Evolutionary conservation across 1,140 invertebrate genomes (phyloP), one percentile per base, ranked within the genome.

Genomic region (Phenacoccus solenopsis): DNA sequence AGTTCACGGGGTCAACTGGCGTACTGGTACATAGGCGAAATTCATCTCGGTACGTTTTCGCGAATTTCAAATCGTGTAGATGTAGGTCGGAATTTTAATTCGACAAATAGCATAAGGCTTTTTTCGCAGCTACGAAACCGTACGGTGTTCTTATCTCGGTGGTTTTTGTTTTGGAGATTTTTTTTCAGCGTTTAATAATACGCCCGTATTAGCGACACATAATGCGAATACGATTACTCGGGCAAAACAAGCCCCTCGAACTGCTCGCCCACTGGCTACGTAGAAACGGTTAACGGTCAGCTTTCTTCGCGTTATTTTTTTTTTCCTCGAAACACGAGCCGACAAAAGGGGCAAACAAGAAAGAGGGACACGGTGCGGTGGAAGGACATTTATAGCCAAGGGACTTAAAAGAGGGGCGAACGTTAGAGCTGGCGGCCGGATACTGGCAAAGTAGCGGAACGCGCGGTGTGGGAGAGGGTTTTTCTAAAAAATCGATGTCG

Each of bases 401-500:
- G 59, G 59, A 64, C 59, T 27, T 64, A 64, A 64, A 25, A 64
- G 59, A 64, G 59, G 59, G 59, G 59, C 59, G 59, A 64, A 64
- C 59, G 21, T 64, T 64, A 64, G 12, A 64, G 13, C 25, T 64
- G 59, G 13, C 59, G 59, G 25, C 59, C 22, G 59, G 59, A 64
- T 64, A 64, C 59, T 64, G 59, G 59, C 59, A 64, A 27, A 25
- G 22, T 20, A 16, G 25, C 21, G 21, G 32, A 64, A 10, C 21
- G 59, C 22, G 59, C 25, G 59, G 59, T 4, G 20, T 64, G 21
- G 59, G 20, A 16, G 59, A 64, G 59, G 25, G 59, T 27, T 64
- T 64, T 64, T 64, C 59, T 64, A 64, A 64, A 64, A 64, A 64
- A 64, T 64, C 59, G 59, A 64, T 64, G 59, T 27, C 59, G 59